These are phyloP conservation scores for Diaprepes abbreviatus DNA, from an alignment of 2,888 invertebrate genomes.

Conservation along the genomic window DNA sequence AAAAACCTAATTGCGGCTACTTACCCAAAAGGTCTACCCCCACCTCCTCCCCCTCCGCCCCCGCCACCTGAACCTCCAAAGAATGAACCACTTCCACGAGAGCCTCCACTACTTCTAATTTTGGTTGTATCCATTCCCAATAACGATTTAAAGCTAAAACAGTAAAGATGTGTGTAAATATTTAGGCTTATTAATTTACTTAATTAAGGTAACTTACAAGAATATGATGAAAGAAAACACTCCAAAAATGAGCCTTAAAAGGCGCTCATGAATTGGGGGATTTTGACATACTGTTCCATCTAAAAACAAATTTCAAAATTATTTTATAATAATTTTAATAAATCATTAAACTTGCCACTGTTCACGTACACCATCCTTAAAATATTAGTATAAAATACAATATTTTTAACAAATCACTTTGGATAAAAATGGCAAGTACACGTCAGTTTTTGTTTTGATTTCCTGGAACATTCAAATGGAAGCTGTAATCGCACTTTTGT, in stretches of 20 bases:
- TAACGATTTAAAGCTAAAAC: slow-evolving; percentile 61
- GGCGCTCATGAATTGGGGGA: slow-evolving; percentile 66
- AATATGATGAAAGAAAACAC: slow-evolving; percentile 71
- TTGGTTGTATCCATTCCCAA: slow-evolving; percentile 57
- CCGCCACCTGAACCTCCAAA: slow-evolving; percentile 54
- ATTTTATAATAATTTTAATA: background rate
- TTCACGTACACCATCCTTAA: slow-evolving; percentile 52
- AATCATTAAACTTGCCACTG: slow-evolving; percentile 41
- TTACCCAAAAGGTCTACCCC: slow-evolving; percentile 51
- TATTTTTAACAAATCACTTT: background rate
- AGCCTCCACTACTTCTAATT: slow-evolving; percentile 25
- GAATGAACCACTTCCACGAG: slow-evolving; percentile 46
- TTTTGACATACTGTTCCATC: slow-evolving; percentile 71
- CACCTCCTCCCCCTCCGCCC: slow-evolving; percentile 54
- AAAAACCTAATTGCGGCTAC: no score
- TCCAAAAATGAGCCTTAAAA: slow-evolving; percentile 71
- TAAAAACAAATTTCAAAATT: slow-evolving; percentile 58
- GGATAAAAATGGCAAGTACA: background rate
- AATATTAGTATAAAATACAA: background rate
- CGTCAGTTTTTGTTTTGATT: background rate
- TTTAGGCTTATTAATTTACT: no score
- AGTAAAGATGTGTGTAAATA: background rate
- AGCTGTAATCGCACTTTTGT: no score
- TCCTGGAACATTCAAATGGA: no score
- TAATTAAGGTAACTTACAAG: slow-evolving; percentile 67